Conservation (phyloP, 2,797 vertebrate genomes). For the Cyprinodon diabolis region DNA sequence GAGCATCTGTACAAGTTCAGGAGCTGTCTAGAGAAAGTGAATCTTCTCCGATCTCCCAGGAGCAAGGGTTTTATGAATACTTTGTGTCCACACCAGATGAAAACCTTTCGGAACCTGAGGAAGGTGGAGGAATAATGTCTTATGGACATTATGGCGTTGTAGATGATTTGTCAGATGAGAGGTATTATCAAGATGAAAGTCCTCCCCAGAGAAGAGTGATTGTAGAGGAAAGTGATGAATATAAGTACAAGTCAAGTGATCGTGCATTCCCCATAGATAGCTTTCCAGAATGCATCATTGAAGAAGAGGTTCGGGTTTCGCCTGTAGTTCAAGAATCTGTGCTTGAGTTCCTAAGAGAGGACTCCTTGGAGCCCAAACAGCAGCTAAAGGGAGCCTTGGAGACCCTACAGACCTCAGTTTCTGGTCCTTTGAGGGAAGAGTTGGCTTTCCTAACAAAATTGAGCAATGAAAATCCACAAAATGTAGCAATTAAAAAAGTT, state of each 20-base stretch:
- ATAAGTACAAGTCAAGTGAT: slow-evolving; percentile 53
- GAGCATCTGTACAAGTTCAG: slow-evolving; percentile 78
- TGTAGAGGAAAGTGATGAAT: slow-evolving; percentile 69
- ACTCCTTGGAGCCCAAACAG: slow-evolving; percentile 85
- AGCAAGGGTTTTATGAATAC: slow-evolving; percentile 85
- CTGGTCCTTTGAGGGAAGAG: slow-evolving; percentile 87
- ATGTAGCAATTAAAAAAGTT: slow-evolving; percentile 85
- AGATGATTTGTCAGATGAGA: slow-evolving; percentile 83
- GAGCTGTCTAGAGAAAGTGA: slow-evolving; percentile 74
- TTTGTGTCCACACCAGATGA: slow-evolving; percentile 96
- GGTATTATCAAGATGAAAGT: slow-evolving; percentile 80
- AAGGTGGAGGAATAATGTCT: slow-evolving; percentile 82
- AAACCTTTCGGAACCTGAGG: slow-evolving; percentile 77
- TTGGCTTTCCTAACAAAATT: slow-evolving; percentile 83
- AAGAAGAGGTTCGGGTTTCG: slow-evolving; percentile 92
- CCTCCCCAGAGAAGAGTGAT: slow-evolving; percentile 50
- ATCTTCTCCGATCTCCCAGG: slow-evolving; percentile 65
- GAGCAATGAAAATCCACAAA: slow-evolving; percentile 74
- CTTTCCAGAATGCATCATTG: slow-evolving; percentile 85
- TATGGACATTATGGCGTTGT: slow-evolving; percentile 87
- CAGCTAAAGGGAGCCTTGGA: slow-evolving; percentile 89
- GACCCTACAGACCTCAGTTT: slow-evolving; percentile 87
- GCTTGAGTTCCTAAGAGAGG: slow-evolving; percentile 84
- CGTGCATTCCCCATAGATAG: slow-evolving; percentile 68
- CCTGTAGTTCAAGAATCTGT: slow-evolving; percentile 87